These are phyloP conservation scores for Schizotus pectinicornis DNA, from an alignment of 2,888 invertebrate genomes.

Conservation along the genomic window DNA sequence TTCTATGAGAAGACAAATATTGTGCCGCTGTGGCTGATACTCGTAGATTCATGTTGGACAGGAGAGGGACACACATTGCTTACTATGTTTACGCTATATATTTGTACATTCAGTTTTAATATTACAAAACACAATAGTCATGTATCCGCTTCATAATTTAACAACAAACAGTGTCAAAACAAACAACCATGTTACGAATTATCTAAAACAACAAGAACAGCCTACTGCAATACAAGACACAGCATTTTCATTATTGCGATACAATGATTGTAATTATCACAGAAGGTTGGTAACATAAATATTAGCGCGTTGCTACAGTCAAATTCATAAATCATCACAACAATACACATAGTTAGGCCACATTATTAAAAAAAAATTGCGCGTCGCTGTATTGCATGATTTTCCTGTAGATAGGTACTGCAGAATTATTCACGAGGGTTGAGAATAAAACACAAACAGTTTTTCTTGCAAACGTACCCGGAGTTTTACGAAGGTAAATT, in stretches of 20 bases:
- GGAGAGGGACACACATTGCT: no score
- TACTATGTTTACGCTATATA: conserved; percentile 21
- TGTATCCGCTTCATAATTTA: conserved; percentile 38
- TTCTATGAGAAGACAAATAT: no score
- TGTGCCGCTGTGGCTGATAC: no score
- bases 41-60: no score
- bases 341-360: conserved; percentile 31
- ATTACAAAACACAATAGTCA: conserved; percentile 46
- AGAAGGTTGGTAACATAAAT: conserved; percentile 56
- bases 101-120: conserved; percentile 44
- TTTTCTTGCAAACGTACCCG: no score
- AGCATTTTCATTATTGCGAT: conserved; percentile 60
- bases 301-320: conserved; percentile 34
- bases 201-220: conserved; percentile 53
- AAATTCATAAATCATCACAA: conserved; percentile 22
- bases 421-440: no score
- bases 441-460: no score
- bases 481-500: no score
- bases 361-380: conserved; percentile 14
- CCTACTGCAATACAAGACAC: conserved; percentile 59
- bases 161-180: conserved; percentile 42
- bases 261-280: conserved; percentile 61
- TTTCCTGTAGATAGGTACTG: no score
- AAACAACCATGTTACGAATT: conserved; percentile 31
- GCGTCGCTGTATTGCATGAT: no score